These are phyloP conservation scores for Adelphocoris suturalis DNA, from an alignment of 2,888 invertebrate species.

Conservation along the genomic window DNA sequence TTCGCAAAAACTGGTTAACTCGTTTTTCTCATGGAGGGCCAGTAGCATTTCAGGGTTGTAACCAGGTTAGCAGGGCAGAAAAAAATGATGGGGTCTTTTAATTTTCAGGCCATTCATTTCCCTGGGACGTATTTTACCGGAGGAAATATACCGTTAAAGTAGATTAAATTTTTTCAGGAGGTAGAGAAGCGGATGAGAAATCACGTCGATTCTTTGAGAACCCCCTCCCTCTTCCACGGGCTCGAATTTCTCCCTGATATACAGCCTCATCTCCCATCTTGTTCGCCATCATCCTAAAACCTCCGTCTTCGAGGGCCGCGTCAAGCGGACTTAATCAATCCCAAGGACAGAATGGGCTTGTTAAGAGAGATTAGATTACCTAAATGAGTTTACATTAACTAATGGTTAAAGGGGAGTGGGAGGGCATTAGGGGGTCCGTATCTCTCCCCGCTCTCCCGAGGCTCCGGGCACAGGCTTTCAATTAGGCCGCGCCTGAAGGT, in stretches of 20 bases:
- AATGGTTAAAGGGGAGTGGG: constrained; percentile 54
- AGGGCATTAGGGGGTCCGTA: constrained; percentile 33
- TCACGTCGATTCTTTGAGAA: constrained; percentile 18
- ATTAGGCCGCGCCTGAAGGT: constrained; percentile 62
- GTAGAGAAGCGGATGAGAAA: constrained; percentile 23
- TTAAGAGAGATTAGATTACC: constrained; percentile 71
- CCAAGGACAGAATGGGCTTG: constrained; percentile 70
- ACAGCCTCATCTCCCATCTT: constrained; percentile 24
- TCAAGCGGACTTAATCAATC: constrained; percentile 70
- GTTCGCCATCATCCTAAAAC: constrained; percentile 43
- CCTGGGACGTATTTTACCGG: constrained; percentile 29
- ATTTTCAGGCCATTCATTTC: constrained; percentile 34
- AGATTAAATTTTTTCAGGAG: constrained; percentile 28
- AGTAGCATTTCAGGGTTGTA: constrained; percentile 11
- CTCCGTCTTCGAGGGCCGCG: constrained; percentile 36
- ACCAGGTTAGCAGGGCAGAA: constrained; percentile 8
- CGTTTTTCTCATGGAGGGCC: constrained; percentile 9
- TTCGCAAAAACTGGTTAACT: constrained; percentile 3
- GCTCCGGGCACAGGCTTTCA: constrained; percentile 57
- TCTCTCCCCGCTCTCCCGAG: background rate
- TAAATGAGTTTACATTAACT: constrained; percentile 71
- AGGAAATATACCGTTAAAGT: constrained; percentile 40
- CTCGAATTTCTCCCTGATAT: constrained; percentile 3
- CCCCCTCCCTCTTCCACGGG: background rate
- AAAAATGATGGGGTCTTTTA: constrained; percentile 26